Percentiles rank a stretch among this genome's conserved stretches.
These are phyloP conservation scores for Heteromyza rotundicornis DNA, from an alignment of 2,888 invertebrate species.

Conservation along the genomic window DNA sequence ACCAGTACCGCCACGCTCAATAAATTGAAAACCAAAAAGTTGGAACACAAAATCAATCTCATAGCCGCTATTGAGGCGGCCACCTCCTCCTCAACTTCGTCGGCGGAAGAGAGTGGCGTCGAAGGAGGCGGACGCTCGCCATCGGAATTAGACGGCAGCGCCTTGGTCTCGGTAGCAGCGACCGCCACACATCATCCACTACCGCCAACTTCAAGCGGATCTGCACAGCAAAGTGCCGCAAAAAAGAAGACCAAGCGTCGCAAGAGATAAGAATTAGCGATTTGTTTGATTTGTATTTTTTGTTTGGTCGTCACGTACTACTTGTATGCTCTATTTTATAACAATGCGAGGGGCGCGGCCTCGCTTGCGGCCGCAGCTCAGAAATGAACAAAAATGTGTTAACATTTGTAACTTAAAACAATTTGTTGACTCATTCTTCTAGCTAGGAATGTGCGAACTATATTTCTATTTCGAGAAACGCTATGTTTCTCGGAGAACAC, in stretches of 20 bases:
- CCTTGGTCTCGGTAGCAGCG: not conserved
- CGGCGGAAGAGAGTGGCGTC: constrained; percentile 56
- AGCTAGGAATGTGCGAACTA: too few relatives aligned
- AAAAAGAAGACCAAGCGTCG: constrained; percentile 63
- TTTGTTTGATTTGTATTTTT: constrained; percentile 63
- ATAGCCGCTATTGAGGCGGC: constrained; percentile 57
- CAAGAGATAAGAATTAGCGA: constrained; percentile 64
- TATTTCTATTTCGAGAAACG: too few relatives aligned
- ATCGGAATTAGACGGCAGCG: not conserved
- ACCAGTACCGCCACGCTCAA: constrained; percentile 30
- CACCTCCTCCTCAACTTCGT: constrained; percentile 55
- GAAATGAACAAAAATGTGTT: too few relatives aligned
- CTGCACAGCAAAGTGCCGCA: constrained; percentile 45
- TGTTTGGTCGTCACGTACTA: constrained; percentile 59
- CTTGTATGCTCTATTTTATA: constrained; percentile 51
- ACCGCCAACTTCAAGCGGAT: constrained; percentile 17
- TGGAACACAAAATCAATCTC: constrained; percentile 57
- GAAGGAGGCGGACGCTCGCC: constrained; percentile 34
- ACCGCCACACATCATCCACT: not conserved
- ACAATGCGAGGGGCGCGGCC: constrained; percentile 8
- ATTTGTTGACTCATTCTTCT: too few relatives aligned
- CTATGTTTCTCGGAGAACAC: too few relatives aligned
- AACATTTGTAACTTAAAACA: too few relatives aligned
- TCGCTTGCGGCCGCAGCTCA: too few relatives aligned
- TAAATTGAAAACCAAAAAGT: constrained; percentile 55